Base-by-base conservation (phyloP, 64 coral and sea anemone species). In the Porites australiensis region DNA sequence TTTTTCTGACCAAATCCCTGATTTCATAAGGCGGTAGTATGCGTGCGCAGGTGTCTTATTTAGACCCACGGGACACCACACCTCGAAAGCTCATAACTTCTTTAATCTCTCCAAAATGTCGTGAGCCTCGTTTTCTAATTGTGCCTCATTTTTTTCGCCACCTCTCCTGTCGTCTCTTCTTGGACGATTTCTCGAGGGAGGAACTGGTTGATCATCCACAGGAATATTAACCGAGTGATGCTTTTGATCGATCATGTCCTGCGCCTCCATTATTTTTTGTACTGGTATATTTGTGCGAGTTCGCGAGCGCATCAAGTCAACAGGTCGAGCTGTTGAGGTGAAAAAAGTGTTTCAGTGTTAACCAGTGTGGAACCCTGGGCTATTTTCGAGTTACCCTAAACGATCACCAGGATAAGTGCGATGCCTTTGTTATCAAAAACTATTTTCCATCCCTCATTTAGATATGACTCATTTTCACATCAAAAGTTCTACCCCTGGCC, bases 221-320 rank as follows among this genome's bases (percentile, higher is more conserved):
- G 94, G 75, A 18, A 90, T 89, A 15, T 87, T 82, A 46, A 94
- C 91, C 1, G 64, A 92, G 20, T 94, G 94, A 8, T 82, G 63
- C 7, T 81, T 77, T 77, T 55, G 74, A 58, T 76, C 64, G 78
- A 77, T 79, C 19, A 75, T 52, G 19, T 90, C 89, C 82, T 94
- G 88, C 4, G 88, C 88, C 37, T 93, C 91, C 50, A 94, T 76
- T 68, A 98, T 88, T 58, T 98, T 93, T 15, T 98, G 95, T 13
- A 94, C 75, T 44, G 95, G 95, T 76, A 98, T 98, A 70, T 98
- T 98, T 77, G 95, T 78, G 44, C 95, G 95, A 64, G 95, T 98
- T 46, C 95, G 75, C 12, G 95, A 94, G 63, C 95, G 91, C 48
- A 88, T 81, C 75, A 98, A 77, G 50, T 98, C 92, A 13, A 91